These are phyloP conservation scores for Lamellibrachia satsuma DNA, from an alignment of 2,888 invertebrate genomes.

Conservation along the genomic window DNA sequence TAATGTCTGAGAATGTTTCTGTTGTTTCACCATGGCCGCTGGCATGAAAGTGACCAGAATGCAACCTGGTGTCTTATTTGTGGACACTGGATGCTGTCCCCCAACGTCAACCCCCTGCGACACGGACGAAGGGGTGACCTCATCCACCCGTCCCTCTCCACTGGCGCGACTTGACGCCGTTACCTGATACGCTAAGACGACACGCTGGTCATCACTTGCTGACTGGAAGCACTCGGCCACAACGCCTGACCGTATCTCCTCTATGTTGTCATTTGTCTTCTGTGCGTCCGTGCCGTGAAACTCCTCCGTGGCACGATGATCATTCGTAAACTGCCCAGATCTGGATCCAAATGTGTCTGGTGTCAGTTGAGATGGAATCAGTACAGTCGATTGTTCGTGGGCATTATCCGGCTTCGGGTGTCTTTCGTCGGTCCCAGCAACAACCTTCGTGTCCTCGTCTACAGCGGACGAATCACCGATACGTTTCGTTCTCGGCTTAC, in stretches of 20 bases:
- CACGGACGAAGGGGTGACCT: background rate
- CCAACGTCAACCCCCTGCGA: background rate
- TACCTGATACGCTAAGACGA: background rate
- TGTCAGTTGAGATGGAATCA: background rate
- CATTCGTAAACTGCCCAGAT: background rate
- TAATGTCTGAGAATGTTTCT: background rate
- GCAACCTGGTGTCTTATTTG: background rate
- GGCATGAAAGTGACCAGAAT: constrained; percentile 3
- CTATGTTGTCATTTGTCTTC: background rate
- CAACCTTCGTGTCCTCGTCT: background rate
- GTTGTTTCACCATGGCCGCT: background rate
- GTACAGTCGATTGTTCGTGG: background rate
- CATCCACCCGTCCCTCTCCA: background rate
- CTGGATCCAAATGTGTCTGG: background rate
- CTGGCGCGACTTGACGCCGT: background rate
- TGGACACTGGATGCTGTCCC: background rate
- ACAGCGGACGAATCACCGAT: background rate
- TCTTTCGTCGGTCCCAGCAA: background rate
- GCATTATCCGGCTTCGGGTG: background rate
- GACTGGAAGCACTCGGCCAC: background rate
- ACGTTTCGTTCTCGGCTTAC: background rate
- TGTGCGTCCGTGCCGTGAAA: background rate
- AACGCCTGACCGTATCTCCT: background rate
- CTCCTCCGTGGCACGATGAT: background rate
- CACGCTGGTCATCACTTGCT: background rate